Evolutionary conservation across 2,888 invertebrate species (phyloP), one percentile per base, ranked within the genome.

Genomic region (Nebria brevicollis): DNA sequence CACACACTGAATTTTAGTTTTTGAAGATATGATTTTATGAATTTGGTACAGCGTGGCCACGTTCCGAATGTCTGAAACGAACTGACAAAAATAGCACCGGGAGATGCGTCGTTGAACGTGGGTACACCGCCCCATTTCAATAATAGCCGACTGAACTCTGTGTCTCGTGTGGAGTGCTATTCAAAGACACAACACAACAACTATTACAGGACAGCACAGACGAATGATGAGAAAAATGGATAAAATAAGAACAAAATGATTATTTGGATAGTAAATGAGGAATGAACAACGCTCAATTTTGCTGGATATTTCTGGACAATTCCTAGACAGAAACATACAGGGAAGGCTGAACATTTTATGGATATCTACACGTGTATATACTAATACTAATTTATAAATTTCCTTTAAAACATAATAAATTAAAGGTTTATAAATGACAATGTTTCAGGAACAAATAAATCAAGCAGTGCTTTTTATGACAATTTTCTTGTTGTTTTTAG

Each of bases 231-330:
- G 65, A 20, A 74, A 74, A 74, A 74, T 79, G 66, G 26, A 75
- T 74, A 66, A 74, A 79, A 70, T 74, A 79, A 68, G 20, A 41
- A 54, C 8, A 11, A 54, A 54, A 54, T 41, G 74, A 79, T 66
- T 79, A 79, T 79, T 79, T 79, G 68, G 79, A 74, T 75, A 79
- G 74, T 79, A 79, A 79, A 79, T 79, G 79, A 75, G 66, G 74
- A 79, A 78, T 78, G 75, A 42, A 74, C 66, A 79, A 26, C 54
- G 54, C 54, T 54, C 13, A 54, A 54, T 54, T 54, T 54, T 54
- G 54, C 54, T 54, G 54, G 54, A 54, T 11, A 54, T 54, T 54
- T 54, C 54, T 54, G 13, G 54, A 13, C 54, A 11, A 54, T 11
- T 54, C 54, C 13, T 54, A 54, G 54, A 54, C 54, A 34, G 34